These are phyloP conservation scores for Prunella himalayana DNA, from an alignment of 2,113 vertebrate genomes.

Conservation along the genomic window DNA sequence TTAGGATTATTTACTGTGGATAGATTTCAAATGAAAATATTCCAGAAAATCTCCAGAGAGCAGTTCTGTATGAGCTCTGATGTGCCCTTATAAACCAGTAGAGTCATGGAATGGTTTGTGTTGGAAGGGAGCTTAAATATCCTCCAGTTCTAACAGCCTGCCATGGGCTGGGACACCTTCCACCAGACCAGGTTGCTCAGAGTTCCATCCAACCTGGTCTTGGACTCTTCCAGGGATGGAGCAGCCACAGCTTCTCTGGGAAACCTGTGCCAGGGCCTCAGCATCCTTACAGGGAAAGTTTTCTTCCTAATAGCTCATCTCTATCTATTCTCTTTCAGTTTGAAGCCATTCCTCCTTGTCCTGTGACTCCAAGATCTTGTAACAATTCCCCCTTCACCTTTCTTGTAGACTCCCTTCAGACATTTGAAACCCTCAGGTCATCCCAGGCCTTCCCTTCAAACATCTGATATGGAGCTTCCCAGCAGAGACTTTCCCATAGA, in stretches of 20 bases:
- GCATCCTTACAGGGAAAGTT: background rate
- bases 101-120: background rate
- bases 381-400: background rate
- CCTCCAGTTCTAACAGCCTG: background rate
- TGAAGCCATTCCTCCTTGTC: background rate
- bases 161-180: too few relatives aligned
- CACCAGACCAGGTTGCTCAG: rapidly evolving
- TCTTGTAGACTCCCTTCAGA: background rate
- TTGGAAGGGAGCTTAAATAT: background rate
- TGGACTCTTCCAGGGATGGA: background rate
- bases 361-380: background rate
- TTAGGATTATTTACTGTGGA: background rate
- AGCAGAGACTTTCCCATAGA: background rate
- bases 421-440: rapidly evolving
- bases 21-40: background rate
- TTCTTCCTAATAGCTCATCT: background rate
- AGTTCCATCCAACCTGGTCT: background rate
- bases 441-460: background rate
- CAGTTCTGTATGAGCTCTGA: background rate
- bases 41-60: background rate
- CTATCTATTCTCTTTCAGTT: background rate
- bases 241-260: background rate
- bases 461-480: background rate
- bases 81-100: background rate
- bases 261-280: background rate